Evolutionary conservation across 2,797 vertebrate species (phyloP).

Genomic region (Anabacerthia variegaticeps): DNA sequence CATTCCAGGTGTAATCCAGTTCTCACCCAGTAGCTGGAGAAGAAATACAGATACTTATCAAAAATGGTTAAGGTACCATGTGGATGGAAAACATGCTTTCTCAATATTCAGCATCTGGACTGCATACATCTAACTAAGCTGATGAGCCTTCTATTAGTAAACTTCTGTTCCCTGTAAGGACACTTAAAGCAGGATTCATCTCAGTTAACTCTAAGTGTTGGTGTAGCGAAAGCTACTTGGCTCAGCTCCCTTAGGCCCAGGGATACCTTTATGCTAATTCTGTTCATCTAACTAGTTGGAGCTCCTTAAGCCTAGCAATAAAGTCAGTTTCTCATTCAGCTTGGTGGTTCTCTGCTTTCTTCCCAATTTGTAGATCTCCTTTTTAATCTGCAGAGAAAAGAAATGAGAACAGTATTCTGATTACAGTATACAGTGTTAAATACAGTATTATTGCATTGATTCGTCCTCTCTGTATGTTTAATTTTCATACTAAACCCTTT

Average conservation of each 20-base stretch:
- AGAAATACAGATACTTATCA: neutral
- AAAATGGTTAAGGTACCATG: neutral
- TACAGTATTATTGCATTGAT: neutral
- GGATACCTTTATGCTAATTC: neutral
- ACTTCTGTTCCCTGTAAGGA: neutral
- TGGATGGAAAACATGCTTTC: neutral
- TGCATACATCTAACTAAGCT: neutral
- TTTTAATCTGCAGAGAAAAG: neutral
- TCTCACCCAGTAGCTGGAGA: neutral
- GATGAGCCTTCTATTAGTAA: neutral
- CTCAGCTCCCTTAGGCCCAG: neutral
- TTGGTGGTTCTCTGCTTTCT: neutral
- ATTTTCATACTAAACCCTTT: neutral
- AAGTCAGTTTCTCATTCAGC: neutral
- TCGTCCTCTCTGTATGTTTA: neutral
- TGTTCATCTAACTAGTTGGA: neutral
- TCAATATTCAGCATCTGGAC: neutral
- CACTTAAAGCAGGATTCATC: neutral
- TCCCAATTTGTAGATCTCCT: neutral
- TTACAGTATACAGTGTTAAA: neutral
- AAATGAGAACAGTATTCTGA: neutral
- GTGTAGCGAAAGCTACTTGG: neutral
- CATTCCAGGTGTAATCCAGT: neutral
- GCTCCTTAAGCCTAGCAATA: neutral
- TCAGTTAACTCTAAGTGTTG: neutral